phyloP scores from a whole-genome alignment of 37 sponge, comb jelly and placozoan species.

The Hexactinellida sp. region DNA sequence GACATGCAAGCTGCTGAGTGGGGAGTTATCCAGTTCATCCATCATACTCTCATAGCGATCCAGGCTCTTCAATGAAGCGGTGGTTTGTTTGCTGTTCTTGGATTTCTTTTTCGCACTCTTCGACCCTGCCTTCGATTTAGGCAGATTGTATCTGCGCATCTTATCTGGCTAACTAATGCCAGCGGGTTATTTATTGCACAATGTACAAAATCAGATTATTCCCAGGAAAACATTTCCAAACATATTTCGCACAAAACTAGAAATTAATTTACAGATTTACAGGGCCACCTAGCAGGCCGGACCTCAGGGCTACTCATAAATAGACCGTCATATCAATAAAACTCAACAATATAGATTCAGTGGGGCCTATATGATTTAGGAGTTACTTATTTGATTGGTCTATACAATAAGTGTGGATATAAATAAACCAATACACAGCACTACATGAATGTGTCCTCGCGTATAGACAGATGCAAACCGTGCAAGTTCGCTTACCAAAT shows the following conservation, averaged over 20 bases:
- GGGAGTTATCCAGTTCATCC: neutral
- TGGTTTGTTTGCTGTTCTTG: neutral
- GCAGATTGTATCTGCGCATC: neutral
- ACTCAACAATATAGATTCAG: neutral
- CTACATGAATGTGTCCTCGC: too few species aligned
- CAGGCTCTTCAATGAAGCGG: neutral
- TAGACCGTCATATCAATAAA: too few species aligned
- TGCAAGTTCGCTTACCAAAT: conserved; percentile 4
- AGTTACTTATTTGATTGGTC: neutral
- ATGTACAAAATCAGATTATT: too few species aligned
- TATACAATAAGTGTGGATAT: neutral
- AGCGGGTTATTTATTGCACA: too few species aligned
- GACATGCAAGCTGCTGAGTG: neutral
- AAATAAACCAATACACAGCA: neutral
- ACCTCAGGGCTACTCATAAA: too few species aligned
- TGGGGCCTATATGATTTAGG: too few species aligned
- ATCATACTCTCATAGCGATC: neutral
- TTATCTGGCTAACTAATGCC: neutral
- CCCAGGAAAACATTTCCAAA: too few species aligned
- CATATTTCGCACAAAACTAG: too few species aligned
- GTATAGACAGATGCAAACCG: neutral
- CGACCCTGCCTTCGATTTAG: neutral
- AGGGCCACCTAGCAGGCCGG: too few species aligned
- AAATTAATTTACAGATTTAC: too few species aligned
- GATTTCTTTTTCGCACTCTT: neutral